A percentile compares a stretch with the other conserved stretches of the same genome.
phyloP scores from a whole-genome alignment of 2,888 invertebrate species.

The Deladenus siricidicola region DNA sequence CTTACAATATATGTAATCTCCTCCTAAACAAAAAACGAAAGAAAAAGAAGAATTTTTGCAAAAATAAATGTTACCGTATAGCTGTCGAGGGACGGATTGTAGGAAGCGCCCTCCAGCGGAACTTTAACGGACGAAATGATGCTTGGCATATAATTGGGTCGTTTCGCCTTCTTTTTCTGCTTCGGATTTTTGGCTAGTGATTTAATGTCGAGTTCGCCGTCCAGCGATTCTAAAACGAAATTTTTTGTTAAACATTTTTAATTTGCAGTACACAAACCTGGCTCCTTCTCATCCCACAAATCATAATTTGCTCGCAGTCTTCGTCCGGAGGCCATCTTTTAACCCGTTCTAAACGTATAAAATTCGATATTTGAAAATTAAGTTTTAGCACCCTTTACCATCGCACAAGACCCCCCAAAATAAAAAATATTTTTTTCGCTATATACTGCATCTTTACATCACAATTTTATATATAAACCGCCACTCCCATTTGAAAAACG shows the following conservation, averaged over 20 bases:
- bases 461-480: too few relatives aligned
- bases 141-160: slow-evolving; percentile 25
- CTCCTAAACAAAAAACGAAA: background rate
- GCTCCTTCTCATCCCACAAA: slow-evolving; percentile 3
- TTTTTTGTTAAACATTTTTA: background rate
- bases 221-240: too few relatives aligned
- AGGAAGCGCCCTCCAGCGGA: slow-evolving; percentile 37
- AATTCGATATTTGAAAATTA: too few relatives aligned
- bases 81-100: slow-evolving; percentile 34
- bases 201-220: too few relatives aligned
- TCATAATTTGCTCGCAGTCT: background rate
- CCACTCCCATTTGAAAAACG: too few relatives aligned
- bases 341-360: too few relatives aligned
- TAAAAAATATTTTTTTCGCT: too few relatives aligned
- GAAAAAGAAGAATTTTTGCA: background rate
- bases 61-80: slow-evolving; percentile 24
- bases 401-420: too few relatives aligned
- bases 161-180: background rate
- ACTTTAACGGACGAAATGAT: slow-evolving; percentile 30
- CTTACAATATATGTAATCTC: too few relatives aligned
- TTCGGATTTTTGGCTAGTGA: background rate
- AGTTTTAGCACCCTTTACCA: too few relatives aligned
- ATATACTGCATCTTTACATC: too few relatives aligned
- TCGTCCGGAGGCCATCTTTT: too few relatives aligned
- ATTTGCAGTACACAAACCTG: background rate